Conservation (phyloP, 2,113 vertebrate species). For the Leptocoma aspasia region DNA sequence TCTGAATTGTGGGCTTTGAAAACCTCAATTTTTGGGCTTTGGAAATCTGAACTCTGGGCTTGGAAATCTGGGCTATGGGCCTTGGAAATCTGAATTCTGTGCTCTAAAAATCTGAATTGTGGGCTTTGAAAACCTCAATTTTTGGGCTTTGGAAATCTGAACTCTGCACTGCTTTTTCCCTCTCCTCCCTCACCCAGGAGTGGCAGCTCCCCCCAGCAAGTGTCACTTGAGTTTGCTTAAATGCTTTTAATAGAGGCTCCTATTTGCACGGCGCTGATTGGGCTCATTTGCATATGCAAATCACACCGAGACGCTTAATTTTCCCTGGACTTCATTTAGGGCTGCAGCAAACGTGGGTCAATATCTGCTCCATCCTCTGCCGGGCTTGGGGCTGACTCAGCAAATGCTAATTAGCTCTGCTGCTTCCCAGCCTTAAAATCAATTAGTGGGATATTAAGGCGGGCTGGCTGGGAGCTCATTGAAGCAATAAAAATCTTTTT, state of each 20-base stretch:
- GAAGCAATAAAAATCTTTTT: conserved; percentile 74
- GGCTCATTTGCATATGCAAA: conserved; percentile 75
- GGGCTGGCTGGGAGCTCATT: conserved; percentile 73
- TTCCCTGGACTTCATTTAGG: conserved; percentile 54
- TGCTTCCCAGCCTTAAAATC: conserved; percentile 79
- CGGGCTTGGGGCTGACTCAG: conserved; percentile 68
- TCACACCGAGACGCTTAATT: conserved; percentile 58
- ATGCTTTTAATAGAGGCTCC: background rate
- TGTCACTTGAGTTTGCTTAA: background rate
- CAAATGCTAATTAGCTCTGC: conserved; percentile 72
- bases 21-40: background rate
- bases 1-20: background rate
- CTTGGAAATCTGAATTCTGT: background rate
- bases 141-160: background rate
- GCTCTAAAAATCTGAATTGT: background rate
- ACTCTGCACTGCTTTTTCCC: background rate
- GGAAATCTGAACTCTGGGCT: background rate
- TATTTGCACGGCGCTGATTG: conserved; percentile 52
- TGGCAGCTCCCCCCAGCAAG: background rate
- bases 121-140: background rate
- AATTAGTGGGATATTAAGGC: conserved; percentile 79
- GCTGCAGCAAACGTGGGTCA: conserved; percentile 58
- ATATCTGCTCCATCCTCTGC: background rate
- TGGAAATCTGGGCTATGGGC: no score
- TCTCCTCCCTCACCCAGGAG: background rate